Conservation (phyloP, 30 jellyfish, hydroid and myxozoan species). For the Cassiopea andromeda region DNA sequence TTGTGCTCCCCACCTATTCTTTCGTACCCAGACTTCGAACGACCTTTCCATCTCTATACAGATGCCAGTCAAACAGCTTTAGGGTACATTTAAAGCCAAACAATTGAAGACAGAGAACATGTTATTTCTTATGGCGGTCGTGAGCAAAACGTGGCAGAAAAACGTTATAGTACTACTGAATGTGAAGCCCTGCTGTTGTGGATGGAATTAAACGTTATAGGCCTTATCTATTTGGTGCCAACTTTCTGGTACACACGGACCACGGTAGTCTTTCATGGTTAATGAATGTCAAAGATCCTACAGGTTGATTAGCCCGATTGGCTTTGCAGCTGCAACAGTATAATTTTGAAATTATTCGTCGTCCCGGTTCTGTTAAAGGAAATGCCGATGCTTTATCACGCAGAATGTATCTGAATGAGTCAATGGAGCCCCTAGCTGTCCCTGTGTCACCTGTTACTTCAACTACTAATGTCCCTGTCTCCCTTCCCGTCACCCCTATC, state of each 20-base stretch:
- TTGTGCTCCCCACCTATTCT: conserved; percentile 52
- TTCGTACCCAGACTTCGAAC: conserved; percentile 29
- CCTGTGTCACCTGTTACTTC: background rate
- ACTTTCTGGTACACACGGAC: conserved; percentile 41
- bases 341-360: conserved; percentile 47
- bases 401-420: background rate
- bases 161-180: conserved; percentile 49
- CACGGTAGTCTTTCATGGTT: conserved; percentile 29
- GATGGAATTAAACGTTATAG: conserved; percentile 53
- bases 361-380: conserved; percentile 19
- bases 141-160: conserved; percentile 24
- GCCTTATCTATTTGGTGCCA: conserved; percentile 33
- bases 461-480: background rate
- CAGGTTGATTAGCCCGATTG: conserved; percentile 16
- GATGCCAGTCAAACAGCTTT: conserved; percentile 60
- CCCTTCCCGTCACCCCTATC: background rate
- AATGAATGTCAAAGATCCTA: conserved; percentile 46
- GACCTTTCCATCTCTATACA: conserved; percentile 49
- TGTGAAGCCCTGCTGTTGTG: conserved; percentile 63
- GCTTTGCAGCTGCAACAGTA: conserved; percentile 31
- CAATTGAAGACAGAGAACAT: conserved; percentile 27
- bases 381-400: conserved; percentile 43
- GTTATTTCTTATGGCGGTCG: conserved; percentile 66
- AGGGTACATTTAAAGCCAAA: conserved; percentile 40
- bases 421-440: background rate